Conservation (phyloP, 2,113 vertebrate species). For the Aptenodytes patagonicus region DNA sequence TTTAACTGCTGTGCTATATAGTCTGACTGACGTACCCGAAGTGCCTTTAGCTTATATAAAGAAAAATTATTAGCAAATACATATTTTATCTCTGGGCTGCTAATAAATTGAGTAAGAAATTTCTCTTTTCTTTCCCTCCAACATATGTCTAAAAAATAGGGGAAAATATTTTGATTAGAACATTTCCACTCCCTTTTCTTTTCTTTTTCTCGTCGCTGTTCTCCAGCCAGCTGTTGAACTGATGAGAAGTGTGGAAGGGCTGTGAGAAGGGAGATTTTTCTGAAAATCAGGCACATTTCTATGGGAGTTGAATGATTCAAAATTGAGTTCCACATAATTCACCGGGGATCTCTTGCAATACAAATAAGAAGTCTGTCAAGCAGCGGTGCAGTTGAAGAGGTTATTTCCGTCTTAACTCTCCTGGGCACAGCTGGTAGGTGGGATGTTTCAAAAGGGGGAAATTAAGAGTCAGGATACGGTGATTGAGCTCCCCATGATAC, state of each 20-base stretch:
- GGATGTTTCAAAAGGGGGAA: conserved; percentile 16
- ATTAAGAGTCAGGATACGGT: background rate
- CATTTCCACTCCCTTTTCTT: background rate
- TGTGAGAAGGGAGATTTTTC: conserved; percentile 10
- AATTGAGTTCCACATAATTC: conserved; percentile 17
- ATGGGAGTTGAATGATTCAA: conserved; percentile 13
- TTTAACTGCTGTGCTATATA: background rate
- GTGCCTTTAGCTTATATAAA: background rate
- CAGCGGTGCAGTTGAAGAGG: conserved; percentile 20
- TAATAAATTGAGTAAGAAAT: background rate
- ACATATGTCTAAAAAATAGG: background rate
- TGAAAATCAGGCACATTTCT: conserved; percentile 14
- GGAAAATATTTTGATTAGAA: conserved; percentile 31
- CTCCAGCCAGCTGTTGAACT: conserved; percentile 15
- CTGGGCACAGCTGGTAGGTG: conserved; percentile 25
- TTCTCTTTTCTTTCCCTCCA: conserved; percentile 15
- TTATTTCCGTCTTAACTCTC: conserved; percentile 33
- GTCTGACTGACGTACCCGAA: background rate
- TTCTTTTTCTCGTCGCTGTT: background rate
- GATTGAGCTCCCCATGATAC: background rate
- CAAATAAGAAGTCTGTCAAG: conserved; percentile 10
- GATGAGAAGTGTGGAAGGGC: conserved; percentile 9
- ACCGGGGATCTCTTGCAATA: background rate
- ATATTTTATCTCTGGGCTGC: background rate
- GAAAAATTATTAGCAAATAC: conserved; percentile 4